Percentiles rank a stretch among this genome's conserved stretches.
These are phyloP conservation scores for Nephrotoma appendiculata DNA, from an alignment of 2,888 invertebrate genomes.

Conservation along the genomic window DNA sequence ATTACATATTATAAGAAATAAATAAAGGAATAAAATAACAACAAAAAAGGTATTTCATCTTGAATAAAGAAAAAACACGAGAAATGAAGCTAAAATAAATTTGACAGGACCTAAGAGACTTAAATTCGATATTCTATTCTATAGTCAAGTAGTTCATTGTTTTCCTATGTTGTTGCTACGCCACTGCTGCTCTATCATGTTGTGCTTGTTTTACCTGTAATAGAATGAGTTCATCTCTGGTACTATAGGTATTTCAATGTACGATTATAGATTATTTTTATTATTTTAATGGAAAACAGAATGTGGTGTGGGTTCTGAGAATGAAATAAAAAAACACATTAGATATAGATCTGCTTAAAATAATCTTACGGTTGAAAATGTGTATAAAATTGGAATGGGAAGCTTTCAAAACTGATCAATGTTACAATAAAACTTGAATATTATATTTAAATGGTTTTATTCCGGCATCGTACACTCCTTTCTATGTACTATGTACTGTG, in stretches of 20 bases:
- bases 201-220: background rate
- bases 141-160: background rate
- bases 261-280: background rate
- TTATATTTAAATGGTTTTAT: background rate
- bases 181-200: background rate
- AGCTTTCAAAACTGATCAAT: background rate
- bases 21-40: background rate
- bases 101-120: constrained; percentile 4
- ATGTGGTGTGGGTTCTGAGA: background rate
- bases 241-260: background rate
- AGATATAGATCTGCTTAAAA: background rate
- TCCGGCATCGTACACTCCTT: background rate
- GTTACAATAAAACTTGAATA: background rate
- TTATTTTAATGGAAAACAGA: background rate
- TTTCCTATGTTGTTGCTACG: background rate
- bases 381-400: background rate
- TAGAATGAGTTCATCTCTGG: background rate
- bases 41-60: background rate
- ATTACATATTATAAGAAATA: too few relatives aligned
- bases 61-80: background rate
- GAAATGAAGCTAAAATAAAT: background rate
- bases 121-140: background rate
- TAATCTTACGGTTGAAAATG: background rate
- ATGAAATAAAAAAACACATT: background rate
- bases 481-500: background rate